Evolutionary conservation across 2,797 vertebrate genomes (phyloP), one percentile per base, ranked within the genome.

Genomic region (Hyperoplus lanceolatus): DNA sequence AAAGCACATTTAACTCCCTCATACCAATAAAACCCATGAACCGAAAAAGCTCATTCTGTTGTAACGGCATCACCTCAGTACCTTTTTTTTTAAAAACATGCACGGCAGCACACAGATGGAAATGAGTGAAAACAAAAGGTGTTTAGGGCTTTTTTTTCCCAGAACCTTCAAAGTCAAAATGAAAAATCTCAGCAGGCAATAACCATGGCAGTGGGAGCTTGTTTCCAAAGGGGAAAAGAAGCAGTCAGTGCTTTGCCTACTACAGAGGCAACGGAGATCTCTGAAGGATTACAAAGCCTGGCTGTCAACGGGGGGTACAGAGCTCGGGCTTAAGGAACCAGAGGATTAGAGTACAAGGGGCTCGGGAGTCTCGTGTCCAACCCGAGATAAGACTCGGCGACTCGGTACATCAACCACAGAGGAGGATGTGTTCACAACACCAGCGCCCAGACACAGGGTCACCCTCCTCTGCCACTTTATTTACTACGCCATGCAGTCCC

Each of bases 321-420:
- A 77, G 87, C 86, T 88, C 82, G 72, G 86, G 90, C 84, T 90
- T 91, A 92, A 88, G 86, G 86, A 94, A 87, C 86, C 76, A 62
- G 80, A 83, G 92, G 93, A 95, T 95, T 94, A 92, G 81, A 86
- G 87, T 76, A 88, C 71, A 84, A 91, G 89, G 75, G 84, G 83
- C 29, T 29, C 84, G 10, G 67, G 79, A 88, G 83, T 89, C 88
- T 85, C 6, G 66, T 86, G 89, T 92, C 91, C 88, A 78, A 75
- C 78, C 73, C 49, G 21, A 86, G 92, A 90, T 93, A 92, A 91
- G 88, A 88, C 81, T 29, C 29, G 12, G 55, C 80, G 70, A 85
- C 77, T 81, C 59, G 60, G 65, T 57, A 58, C 71, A 70, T 80
- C 77, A 74, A 60, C 77, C 75, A 4, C 83, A 59, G 74, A 73